Evolutionary conservation across 2,113 vertebrate species (phyloP), one percentile per base, ranked within the genome.

Genomic region (Seriola rivoliana): DNA sequence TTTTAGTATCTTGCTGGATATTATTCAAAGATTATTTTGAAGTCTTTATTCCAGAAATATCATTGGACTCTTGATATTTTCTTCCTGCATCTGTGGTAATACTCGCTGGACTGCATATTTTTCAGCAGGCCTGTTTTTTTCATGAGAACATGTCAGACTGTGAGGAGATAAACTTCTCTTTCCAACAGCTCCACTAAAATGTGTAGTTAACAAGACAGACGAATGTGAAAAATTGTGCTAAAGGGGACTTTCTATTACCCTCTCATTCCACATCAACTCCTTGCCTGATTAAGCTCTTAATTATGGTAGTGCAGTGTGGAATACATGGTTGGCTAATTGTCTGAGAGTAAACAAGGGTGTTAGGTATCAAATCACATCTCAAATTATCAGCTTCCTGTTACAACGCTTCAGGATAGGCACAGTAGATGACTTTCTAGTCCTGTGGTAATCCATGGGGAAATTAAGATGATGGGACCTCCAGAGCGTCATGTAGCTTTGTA

Each of bases 271-370:
- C 71, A 75, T 75, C 75, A 78, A 48, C 81, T 80, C 44, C 57
- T 80, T 75, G 77, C 81, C 84, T 86, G 77, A 90, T 93, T 90
- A 91, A 80, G 67, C 74, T 77, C 79, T 76, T 92, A 85, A 93
- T 93, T 92, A 92, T 79, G 34, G 71, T 4, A 11, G 38, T 54
- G 74, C 40, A 25, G 36, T 60, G 81, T 67, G 66, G 75, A 90
- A 90, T 69, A 81, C 90, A 86, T 75, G 83, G 68, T 78, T 80
- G 82, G 75, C 74, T 92, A 89, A 89, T 90, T 88, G 87, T 89
- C 52, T 87, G 74, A 82, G 76, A 44, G 79, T 83, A 91, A 88
- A 90, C 87, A 90, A 82, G 68, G 52, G 64, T 59, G 77, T 85
- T 88, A 66, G 75, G 78, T 81, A 82, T 84, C 73, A 87, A 78